Evolutionary conservation across 2,113 vertebrate genomes (phyloP).

Genomic region (Peromyscus leucopus): DNA sequence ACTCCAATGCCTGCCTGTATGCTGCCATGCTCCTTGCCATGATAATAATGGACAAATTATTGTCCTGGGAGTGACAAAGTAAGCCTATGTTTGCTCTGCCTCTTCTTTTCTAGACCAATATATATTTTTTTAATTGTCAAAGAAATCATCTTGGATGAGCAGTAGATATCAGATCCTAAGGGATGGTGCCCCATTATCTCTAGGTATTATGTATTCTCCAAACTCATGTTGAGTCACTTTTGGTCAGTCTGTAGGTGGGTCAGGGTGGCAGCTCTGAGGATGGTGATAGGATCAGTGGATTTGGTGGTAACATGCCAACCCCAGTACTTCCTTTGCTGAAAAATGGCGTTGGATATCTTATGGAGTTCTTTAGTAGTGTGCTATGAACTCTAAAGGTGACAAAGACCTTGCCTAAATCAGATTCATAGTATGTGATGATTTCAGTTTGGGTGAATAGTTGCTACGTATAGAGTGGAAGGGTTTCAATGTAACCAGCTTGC

Average conservation of each 20-base stretch:
- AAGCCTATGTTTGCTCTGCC: not conserved
- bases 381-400: not conserved
- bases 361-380: not conserved
- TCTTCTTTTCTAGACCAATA: not conserved
- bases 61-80: not conserved
- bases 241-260: not conserved
- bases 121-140: not conserved
- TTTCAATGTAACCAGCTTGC: not conserved
- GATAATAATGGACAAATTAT: too few species aligned
- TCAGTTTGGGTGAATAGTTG: not conserved
- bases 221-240: not conserved
- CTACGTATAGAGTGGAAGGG: not conserved
- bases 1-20: not conserved
- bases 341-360: not conserved
- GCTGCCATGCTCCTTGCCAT: not conserved
- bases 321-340: not conserved
- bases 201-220: not conserved
- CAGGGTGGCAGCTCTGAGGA: not conserved
- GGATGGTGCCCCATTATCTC: not conserved
- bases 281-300: not conserved
- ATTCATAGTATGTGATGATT: not conserved
- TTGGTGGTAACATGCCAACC: not conserved
- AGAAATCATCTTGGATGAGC: not conserved
- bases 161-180: not conserved
- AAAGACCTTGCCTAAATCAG: slow-evolving; percentile 31